phyloP scores from a whole-genome alignment of 2,888 invertebrate genomes.

The Ichneumoninae sp. region DNA sequence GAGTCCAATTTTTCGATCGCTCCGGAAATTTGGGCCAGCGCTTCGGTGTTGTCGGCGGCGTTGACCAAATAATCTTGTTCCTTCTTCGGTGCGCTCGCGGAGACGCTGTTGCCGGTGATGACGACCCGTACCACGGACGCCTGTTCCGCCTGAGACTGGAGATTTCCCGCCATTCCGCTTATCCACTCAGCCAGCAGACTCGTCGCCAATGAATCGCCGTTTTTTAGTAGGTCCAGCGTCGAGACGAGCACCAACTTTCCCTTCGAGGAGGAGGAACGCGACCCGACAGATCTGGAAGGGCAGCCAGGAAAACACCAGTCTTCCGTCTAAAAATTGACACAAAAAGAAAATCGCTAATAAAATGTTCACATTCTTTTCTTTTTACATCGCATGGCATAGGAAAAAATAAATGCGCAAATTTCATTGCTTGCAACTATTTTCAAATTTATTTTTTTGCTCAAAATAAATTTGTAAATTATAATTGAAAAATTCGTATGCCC shows the following conservation, averaged over 20 bases:
- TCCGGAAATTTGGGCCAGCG: constrained; percentile 69
- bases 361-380: background rate
- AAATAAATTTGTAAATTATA: background rate
- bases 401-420: background rate
- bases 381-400: background rate
- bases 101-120: constrained; percentile 88
- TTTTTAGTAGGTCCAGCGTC: constrained; percentile 90
- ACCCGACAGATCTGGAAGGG: constrained; percentile 81
- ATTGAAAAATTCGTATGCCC: no score
- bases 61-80: constrained; percentile 65
- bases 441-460: background rate
- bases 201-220: constrained; percentile 88
- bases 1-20: constrained; percentile 75
- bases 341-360: background rate
- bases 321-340: constrained; percentile 88
- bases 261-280: constrained; percentile 46
- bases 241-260: constrained; percentile 86
- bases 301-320: constrained; percentile 92
- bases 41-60: constrained; percentile 67
- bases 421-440: background rate
- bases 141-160: constrained; percentile 87
- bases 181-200: constrained; percentile 93
- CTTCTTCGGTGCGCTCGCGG: constrained; percentile 39
- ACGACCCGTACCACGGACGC: constrained; percentile 91
- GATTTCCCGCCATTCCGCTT: constrained; percentile 90